A percentile compares a stretch with the other conserved stretches of the same genome.
Conservation (phyloP, 2,888 invertebrate genomes). For the Acronicta leporina region DNA sequence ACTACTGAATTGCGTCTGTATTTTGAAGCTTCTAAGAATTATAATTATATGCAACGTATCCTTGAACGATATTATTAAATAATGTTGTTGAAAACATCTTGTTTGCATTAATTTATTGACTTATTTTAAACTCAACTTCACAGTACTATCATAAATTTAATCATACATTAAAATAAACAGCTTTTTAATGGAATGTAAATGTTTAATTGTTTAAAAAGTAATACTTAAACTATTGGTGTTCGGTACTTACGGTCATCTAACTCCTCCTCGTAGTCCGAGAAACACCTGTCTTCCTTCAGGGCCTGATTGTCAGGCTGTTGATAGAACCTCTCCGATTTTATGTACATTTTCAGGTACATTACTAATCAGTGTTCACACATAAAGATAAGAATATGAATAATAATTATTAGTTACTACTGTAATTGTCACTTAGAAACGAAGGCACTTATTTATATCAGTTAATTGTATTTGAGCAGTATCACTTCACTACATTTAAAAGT, state of each 20-base stretch:
- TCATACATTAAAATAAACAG: too few relatives aligned
- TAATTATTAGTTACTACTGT: conserved; percentile 1
- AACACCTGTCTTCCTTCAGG: conserved; percentile 78
- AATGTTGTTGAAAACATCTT: too few relatives aligned
- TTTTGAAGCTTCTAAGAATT: too few relatives aligned
- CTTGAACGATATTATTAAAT: too few relatives aligned
- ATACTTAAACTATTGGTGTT: not conserved
- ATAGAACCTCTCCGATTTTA: conserved; percentile 84
- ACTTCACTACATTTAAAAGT: conserved; percentile 19
- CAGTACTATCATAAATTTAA: too few relatives aligned
- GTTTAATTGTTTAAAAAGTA: too few relatives aligned
- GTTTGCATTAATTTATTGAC: too few relatives aligned
- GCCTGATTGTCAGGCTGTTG: conserved; percentile 78
- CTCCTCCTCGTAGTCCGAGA: conserved; percentile 83
- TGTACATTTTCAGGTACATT: conserved; percentile 86
- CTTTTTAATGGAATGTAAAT: too few relatives aligned
- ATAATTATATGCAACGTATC: too few relatives aligned
- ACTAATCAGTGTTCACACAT: conserved; percentile 53
- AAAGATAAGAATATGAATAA: conserved; percentile 5
- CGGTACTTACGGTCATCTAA: conserved; percentile 80
- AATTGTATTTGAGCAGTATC: conserved; percentile 14
- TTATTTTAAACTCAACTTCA: too few relatives aligned
- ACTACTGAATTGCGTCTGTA: too few relatives aligned
- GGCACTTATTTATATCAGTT: conserved; percentile 22
- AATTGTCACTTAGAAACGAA: conserved; percentile 20